Conservation (phyloP, 2,797 vertebrate genomes). For the Ctenosaura bakeri region DNA sequence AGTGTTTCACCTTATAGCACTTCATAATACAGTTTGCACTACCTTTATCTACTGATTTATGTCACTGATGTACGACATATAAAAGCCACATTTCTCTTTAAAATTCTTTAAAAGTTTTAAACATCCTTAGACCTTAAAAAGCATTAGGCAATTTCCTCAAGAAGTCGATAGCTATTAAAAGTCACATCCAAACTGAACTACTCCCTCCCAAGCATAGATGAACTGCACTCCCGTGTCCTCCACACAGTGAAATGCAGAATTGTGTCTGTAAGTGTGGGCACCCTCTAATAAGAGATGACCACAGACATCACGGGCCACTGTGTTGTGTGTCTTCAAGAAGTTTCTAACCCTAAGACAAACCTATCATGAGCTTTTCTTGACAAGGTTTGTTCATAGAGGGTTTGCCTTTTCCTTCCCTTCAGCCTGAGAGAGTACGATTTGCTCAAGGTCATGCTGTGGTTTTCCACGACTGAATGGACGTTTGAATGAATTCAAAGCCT, state of each 20-base stretch:
- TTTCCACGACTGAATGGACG: not conserved
- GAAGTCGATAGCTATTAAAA: not conserved
- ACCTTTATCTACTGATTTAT: constrained; percentile 20
- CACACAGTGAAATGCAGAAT: no score
- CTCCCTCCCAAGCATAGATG: not conserved
- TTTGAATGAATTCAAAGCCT: no score
- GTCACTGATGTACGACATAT: not conserved
- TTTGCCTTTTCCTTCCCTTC: no score
- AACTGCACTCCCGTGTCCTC: not conserved
- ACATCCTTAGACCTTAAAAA: not conserved
- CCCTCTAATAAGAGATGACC: not conserved
- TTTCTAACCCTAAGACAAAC: not conserved
- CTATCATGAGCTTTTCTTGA: not conserved
- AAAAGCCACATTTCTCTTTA: not conserved
- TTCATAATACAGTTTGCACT: constrained; percentile 21
- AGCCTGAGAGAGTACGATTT: not conserved
- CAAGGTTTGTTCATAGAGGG: no score
- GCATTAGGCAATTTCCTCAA: not conserved
- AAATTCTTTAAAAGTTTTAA: not conserved
- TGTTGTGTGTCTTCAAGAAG: no score
- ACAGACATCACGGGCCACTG: not conserved
- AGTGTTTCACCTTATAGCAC: constrained; percentile 35
- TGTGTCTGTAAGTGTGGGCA: no score
- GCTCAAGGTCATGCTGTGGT: not conserved
- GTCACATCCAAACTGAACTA: not conserved